Conservation (phyloP, 2,888 invertebrate genomes). For the Spilosoma lubricipeda region DNA sequence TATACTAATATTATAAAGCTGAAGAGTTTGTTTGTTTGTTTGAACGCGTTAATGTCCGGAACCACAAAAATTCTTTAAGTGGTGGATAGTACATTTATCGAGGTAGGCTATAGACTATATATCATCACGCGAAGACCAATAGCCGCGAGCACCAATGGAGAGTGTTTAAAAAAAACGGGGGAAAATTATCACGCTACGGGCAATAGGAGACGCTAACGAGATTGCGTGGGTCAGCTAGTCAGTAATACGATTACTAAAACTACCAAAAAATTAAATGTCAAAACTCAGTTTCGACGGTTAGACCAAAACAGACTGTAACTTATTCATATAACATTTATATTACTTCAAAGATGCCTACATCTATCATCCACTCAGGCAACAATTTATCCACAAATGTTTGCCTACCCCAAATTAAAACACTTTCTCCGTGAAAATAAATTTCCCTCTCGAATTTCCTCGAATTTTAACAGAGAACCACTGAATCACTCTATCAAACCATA, state of each 20-base stretch:
- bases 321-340: constrained; percentile 9
- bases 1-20: too few species aligned
- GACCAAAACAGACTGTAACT: neutral
- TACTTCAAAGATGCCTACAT: constrained; percentile 4
- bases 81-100: too few species aligned
- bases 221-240: too few species aligned
- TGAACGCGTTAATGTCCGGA: too few species aligned
- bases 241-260: neutral
- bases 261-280: neutral
- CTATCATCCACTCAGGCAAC: constrained; percentile 23
- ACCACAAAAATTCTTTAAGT: too few species aligned
- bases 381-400: constrained; percentile 25
- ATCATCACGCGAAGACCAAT: too few species aligned
- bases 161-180: too few species aligned
- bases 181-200: too few species aligned
- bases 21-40: too few species aligned
- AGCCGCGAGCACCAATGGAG: too few species aligned
- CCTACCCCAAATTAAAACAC: constrained; percentile 38
- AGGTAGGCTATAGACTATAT: too few species aligned
- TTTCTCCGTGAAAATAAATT: constrained; percentile 35
- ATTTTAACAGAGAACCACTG: constrained; percentile 35
- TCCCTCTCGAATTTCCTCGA: constrained; percentile 23
- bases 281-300: neutral
- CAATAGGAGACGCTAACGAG: too few species aligned
- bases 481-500: constrained; percentile 41